Evolutionary conservation across 2,888 invertebrate genomes (phyloP), one percentile per base, ranked within the genome.

Genomic region (Calliopum simillimum): DNA sequence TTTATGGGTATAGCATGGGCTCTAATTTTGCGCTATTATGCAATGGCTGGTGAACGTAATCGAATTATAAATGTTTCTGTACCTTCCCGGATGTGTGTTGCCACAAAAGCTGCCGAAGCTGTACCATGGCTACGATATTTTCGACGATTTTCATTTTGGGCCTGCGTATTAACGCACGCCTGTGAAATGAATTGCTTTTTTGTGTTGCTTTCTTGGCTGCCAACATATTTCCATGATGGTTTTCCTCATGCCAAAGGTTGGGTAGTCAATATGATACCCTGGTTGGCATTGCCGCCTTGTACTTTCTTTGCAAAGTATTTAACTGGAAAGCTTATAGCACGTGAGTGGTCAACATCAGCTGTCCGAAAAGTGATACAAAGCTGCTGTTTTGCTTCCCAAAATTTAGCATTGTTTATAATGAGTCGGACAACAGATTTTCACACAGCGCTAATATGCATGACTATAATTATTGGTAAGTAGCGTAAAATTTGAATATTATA

Each of bases 101-200:
- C 82, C 80, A 86, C 73, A 86, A 79, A 79, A 58, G 76, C 78
- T 0, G 67, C 75, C 3, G 78, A 82, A 16, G 84, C 86, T 21
- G 88, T 92, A 58, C 91, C 91, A 16, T 91, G 91, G 90, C 79
- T 88, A 25, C 86, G 87, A 62, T 87, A 91, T 66, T 88, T 91
- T 73, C 84, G 87, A 25, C 88, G 88, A 71, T 81, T 88, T 43
- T 88, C 91, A 63, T 91, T 92, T 80, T 92, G 91, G 91, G 90
- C 92, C n/a, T 89, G 91, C 72, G 88, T 92, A 5, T 82, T 91
- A 72, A 91, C 91, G 58, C 92, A 93, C 81, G 91, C 92, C 74
- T 91, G 91, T 80, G 90, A 92, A 82, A 92, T 91, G 83, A 91
- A 92, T 83, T 91, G 91, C 76, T 92, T 91, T 82, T 92, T 91